These are phyloP conservation scores for Meloidogyne chitwoodi DNA, from an alignment of 1,140 invertebrate species.

Conservation along the genomic window DNA sequence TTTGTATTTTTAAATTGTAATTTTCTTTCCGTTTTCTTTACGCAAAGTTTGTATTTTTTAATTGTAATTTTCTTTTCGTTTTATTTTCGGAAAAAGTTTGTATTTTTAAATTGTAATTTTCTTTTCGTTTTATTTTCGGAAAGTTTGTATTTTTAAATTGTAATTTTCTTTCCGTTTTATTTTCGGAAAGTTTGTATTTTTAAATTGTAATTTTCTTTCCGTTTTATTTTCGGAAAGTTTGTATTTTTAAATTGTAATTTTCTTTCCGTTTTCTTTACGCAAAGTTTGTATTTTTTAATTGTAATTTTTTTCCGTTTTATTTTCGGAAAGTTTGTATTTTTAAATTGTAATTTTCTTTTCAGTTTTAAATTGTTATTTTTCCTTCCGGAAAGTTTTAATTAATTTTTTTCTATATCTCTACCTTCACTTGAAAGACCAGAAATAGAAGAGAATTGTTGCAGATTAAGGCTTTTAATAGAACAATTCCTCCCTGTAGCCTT, in stretches of 20 bases:
- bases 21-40: no score
- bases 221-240: no score
- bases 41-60: no score
- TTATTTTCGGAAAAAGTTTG: neutral
- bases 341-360: neutral
- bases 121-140: neutral
- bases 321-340: neutral
- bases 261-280: no score
- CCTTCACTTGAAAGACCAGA: constrained; percentile 51
- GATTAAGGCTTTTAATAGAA: constrained; percentile 97
- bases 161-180: no score
- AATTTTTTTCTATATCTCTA: constrained; percentile 11
- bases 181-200: no score
- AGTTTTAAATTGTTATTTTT: neutral
- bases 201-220: no score
- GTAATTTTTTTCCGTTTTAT: neutral
- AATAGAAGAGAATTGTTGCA: constrained; percentile 63
- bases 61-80: no score
- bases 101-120: neutral
- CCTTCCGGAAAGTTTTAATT: neutral
- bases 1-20: no score
- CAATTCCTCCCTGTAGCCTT: constrained; percentile 88
- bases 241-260: no score
- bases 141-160: no score
- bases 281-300: no score